Base-by-base conservation (phyloP, 1,140 invertebrate genomes). In the Lordiphosa clarofinis region DNA sequence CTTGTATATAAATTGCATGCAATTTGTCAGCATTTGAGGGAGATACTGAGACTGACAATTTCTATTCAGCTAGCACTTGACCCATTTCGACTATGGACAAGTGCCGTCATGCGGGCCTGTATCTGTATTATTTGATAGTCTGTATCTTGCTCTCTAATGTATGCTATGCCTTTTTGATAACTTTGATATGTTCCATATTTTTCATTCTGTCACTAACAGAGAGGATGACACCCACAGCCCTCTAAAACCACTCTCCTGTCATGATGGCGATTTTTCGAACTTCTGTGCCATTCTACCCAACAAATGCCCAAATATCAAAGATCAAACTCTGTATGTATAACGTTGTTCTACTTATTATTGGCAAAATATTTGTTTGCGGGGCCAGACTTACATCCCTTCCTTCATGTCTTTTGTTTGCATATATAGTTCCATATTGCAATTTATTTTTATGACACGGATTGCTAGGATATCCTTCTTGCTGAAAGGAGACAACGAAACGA, bases 1-100 rank as follows among this genome's bases (percentile, higher is more conserved):
- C 65, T 62, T 55, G 57, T 53, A 67, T 86, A 84, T 71, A 76
- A 84, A 84, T 86, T 84, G 73, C 64, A 73, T 71, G 74, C 73
- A 84, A 86, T 84, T 84, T 84, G 58, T 84, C 69, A 78, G 73
- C 28, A 31, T 31, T 31, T 31, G 7, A 8, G 28, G 7, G 28
- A 31, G 28, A 31, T 8, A 53, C 70, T 68, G 60, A 56, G 54
- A 58, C 31, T 36, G 46, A 49, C 43, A 57, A 56, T 69, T 55
- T 71, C 67, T 47, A 36, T 56, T 64, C 37, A 28, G 56, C 55
- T 57, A 28, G 19, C 66, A 66, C 48, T 36, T 75, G 75, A 79
- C 70, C 71, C 75, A 81, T 33, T 39, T 43, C 13, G 44, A 33
- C 24, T 50, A 15, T 37, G 24, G 42, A 12, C 2, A 31, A 8